Conservation (phyloP, 92 coral and sea anemone genomes). For the Zoanthus sociatus region DNA sequence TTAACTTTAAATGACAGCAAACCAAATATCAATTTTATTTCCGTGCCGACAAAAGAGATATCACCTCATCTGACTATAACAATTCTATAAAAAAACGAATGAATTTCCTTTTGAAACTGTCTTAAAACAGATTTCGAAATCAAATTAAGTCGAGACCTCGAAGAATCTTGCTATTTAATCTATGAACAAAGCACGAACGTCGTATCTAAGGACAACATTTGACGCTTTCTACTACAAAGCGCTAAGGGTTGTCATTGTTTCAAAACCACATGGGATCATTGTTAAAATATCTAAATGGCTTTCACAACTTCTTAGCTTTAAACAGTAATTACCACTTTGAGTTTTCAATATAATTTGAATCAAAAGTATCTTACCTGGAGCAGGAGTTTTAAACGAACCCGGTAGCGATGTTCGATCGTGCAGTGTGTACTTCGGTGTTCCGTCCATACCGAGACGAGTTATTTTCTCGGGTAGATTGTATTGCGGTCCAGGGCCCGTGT, state of each 20-base stretch:
- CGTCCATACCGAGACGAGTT: conserved; percentile 87
- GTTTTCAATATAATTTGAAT: background rate
- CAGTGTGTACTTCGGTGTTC: conserved; percentile 82
- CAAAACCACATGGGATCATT: conserved; percentile 30
- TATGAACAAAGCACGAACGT: background rate
- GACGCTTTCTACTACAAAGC: conserved; percentile 1
- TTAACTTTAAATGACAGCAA: background rate
- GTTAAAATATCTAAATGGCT: conserved; percentile 20
- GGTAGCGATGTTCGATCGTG: conserved; percentile 72
- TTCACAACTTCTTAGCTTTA: background rate
- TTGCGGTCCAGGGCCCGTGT: conserved; percentile 83
- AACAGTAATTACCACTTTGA: background rate
- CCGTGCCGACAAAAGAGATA: background rate
- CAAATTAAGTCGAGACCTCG: background rate
- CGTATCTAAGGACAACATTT: conserved; percentile 43
- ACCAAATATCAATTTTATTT: background rate
- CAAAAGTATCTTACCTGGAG: conserved; percentile 77
- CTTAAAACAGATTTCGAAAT: background rate
- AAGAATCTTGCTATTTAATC: background rate
- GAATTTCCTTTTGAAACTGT: background rate
- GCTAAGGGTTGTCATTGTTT: conserved; percentile 24
- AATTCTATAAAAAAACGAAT: background rate
- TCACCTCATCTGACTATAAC: background rate
- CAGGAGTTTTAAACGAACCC: conserved; percentile 83
- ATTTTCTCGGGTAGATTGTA: conserved; percentile 69